These are phyloP conservation scores for Elmis aenea DNA, from an alignment of 2,888 invertebrate genomes.

Conservation along the genomic window DNA sequence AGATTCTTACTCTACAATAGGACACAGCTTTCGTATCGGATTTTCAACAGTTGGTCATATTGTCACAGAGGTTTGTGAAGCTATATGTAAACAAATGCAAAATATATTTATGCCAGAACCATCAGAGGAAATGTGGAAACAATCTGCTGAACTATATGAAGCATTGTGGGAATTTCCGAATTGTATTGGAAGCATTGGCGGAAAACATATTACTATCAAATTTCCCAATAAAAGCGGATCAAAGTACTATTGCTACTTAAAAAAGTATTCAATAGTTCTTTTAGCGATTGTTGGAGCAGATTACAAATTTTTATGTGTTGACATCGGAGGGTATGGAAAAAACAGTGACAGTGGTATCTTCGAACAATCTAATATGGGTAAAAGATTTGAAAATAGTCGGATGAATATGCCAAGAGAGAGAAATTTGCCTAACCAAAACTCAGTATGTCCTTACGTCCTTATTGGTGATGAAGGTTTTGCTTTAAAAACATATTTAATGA, in stretches of 20 bases:
- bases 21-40: slow-evolving; percentile 29
- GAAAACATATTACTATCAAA: slow-evolving; percentile 20
- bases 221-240: slow-evolving; percentile 20
- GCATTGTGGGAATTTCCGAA: slow-evolving; percentile 24
- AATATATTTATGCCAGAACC: slow-evolving; percentile 17
- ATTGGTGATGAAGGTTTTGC: too few relatives aligned
- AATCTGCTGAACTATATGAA: slow-evolving; percentile 13
- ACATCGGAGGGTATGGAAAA: slow-evolving; percentile 22
- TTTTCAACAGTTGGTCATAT: slow-evolving; percentile 26
- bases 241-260: slow-evolving; percentile 15
- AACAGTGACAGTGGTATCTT: slow-evolving; percentile 24
- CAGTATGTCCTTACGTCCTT: too few relatives aligned
- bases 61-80: slow-evolving; percentile 28
- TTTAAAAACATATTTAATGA: too few relatives aligned
- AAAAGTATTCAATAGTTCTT: slow-evolving; percentile 16
- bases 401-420: too few relatives aligned
- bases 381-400: too few relatives aligned
- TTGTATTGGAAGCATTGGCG: slow-evolving; percentile 20
- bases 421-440: too few relatives aligned
- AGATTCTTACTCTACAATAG: slow-evolving; percentile 27
- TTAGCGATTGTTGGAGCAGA: slow-evolving; percentile 15
- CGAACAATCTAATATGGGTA: too few relatives aligned
- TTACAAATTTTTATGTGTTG: slow-evolving; percentile 20
- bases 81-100: slow-evolving; percentile 25
- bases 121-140: slow-evolving; percentile 17